Conservation (phyloP, 2,888 invertebrate genomes). For the Acleris emargana region DNA sequence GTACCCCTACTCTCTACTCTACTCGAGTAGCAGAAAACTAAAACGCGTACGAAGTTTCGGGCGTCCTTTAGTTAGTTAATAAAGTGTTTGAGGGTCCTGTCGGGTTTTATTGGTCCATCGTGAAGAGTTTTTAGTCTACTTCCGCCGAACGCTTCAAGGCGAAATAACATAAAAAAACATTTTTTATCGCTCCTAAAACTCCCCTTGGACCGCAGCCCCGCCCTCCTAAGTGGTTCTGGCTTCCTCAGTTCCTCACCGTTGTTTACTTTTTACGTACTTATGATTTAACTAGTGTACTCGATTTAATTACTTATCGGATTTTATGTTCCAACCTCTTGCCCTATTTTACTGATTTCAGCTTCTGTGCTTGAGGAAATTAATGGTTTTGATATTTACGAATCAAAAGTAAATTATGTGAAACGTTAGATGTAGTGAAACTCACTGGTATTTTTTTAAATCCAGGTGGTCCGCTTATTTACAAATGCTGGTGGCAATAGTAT, state of each 20-base stretch:
- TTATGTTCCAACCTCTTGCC: conserved; percentile 21
- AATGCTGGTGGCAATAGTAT: conserved; percentile 23
- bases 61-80: background rate
- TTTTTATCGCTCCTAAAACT: conserved; percentile 30
- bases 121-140: conserved; percentile 21
- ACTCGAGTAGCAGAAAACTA: background rate
- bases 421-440: no score
- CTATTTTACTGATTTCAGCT: conserved; percentile 1
- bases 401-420: no score
- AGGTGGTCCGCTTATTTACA: conserved; percentile 2
- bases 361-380: no score
- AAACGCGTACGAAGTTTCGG: background rate
- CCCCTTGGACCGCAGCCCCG: conserved; percentile 9
- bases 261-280: conserved; percentile 35
- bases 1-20: no score
- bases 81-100: conserved; percentile 1
- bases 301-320: conserved; percentile 26
- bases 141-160: conserved; percentile 1
- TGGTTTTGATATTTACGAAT: no score
- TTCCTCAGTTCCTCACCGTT: background rate
- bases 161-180: conserved; percentile 15
- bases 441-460: background rate
- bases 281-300: conserved; percentile 21
- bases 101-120: conserved; percentile 8
- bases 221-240: conserved; percentile 7